Evolutionary conservation across 2,113 vertebrate genomes (phyloP).

Genomic region (Bothrops jararaca): DNA sequence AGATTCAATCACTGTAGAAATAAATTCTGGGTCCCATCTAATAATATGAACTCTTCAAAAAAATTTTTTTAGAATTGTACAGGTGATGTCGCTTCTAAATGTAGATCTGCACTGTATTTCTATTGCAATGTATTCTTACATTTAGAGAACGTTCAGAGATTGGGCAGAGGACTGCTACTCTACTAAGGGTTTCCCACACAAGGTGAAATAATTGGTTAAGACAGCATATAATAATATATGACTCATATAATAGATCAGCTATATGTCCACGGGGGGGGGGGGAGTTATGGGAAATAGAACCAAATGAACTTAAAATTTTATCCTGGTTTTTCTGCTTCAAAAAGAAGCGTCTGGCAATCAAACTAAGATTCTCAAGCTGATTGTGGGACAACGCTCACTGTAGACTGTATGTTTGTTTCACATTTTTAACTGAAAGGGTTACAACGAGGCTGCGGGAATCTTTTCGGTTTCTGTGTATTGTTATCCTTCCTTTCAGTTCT

Average conservation of each 20-base stretch:
- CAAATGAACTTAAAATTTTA: not conserved
- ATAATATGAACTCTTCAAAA: not conserved
- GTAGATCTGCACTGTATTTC: not conserved
- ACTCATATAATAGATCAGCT: not conserved
- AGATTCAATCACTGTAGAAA: not conserved
- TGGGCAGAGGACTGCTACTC: not conserved
- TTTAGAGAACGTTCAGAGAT: not conserved
- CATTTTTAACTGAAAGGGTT: conserved; percentile 74
- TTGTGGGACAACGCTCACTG: conserved; percentile 64
- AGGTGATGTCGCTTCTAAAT: not conserved
- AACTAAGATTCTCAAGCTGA: accelerated
- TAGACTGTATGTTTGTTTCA: conserved; percentile 80
- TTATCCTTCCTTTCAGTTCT: conserved; percentile 79
- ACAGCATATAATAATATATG: accelerated
- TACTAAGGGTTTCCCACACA: not conserved
- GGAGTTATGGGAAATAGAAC: not conserved
- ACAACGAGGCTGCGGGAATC: conserved; percentile 88
- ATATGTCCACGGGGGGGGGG: not conserved
- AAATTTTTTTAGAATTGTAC: not conserved
- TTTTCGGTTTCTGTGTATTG: conserved; percentile 85
- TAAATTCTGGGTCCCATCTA: not conserved
- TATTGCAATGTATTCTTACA: not conserved
- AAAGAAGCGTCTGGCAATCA: not conserved
- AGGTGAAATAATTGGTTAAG: not conserved
- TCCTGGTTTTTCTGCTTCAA: not conserved